These are phyloP conservation scores for Steinernema carpocapsae DNA, from an alignment of 2,888 invertebrate species.

Conservation along the genomic window DNA sequence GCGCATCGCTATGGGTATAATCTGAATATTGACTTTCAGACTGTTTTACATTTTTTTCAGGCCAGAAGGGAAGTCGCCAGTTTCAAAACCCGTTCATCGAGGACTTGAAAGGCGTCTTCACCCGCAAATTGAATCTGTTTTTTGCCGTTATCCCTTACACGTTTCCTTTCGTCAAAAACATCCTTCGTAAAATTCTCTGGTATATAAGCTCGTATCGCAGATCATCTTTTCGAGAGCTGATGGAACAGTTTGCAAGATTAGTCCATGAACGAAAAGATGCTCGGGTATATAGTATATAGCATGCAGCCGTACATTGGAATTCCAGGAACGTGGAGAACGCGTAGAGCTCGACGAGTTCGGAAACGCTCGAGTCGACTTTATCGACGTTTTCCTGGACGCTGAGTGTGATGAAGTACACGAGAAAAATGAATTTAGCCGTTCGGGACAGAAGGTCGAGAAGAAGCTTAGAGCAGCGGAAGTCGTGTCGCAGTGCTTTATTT, in stretches of 20 bases:
- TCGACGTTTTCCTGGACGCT: slow-evolving; percentile 63
- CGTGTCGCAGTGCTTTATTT: slow-evolving; percentile 54
- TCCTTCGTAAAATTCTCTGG: neutral
- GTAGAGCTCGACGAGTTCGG: slow-evolving; percentile 37
- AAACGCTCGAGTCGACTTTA: slow-evolving; percentile 56
- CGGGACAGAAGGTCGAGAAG: slow-evolving; percentile 44
- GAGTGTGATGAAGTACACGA: slow-evolving; percentile 45
- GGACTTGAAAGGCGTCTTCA: slow-evolving; percentile 31
- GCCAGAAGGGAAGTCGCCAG: slow-evolving; percentile 41
- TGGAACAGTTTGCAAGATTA: slow-evolving; percentile 38
- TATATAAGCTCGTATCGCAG: neutral
- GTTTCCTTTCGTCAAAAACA: slow-evolving; percentile 35
- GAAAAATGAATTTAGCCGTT: slow-evolving; percentile 30
- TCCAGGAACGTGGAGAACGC: slow-evolving; percentile 9
- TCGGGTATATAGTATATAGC: too few species aligned
- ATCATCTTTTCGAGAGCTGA: slow-evolving; percentile 36
- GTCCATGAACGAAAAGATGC: slow-evolving; percentile 44
- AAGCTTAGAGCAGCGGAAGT: slow-evolving; percentile 58
- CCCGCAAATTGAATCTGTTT: neutral
- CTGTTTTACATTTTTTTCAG: neutral
- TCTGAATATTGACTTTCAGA: slow-evolving; percentile 35
- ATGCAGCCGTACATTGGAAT: neutral
- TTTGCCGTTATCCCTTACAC: slow-evolving; percentile 29
- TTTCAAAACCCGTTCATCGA: slow-evolving; percentile 35
- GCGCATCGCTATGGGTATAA: slow-evolving; percentile 72